These are phyloP conservation scores for Diuraphis noxia DNA, from an alignment of 1,140 invertebrate genomes.

Conservation along the genomic window DNA sequence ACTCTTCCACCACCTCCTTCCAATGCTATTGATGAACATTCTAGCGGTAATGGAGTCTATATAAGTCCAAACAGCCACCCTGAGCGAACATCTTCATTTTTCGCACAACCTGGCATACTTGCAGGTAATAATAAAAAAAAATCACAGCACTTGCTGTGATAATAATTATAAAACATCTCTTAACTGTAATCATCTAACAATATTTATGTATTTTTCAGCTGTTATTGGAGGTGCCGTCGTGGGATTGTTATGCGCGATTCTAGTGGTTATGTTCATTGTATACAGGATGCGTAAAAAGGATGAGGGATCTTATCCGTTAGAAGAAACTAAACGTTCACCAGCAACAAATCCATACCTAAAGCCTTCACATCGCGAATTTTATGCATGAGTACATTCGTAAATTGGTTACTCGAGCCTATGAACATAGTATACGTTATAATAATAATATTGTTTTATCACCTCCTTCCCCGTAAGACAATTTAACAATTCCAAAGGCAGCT, in stretches of 20 bases:
- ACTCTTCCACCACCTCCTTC: conserved; percentile 27
- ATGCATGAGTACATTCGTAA: conserved; percentile 72
- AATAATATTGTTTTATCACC: conserved; percentile 38
- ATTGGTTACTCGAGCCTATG: conserved; percentile 24
- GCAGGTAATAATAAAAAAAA: conserved; percentile 70
- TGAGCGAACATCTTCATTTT: conserved; percentile 84
- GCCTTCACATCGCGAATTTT: conserved; percentile 90
- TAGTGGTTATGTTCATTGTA: conserved; percentile 99
- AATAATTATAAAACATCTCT: background rate
- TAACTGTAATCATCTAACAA: background rate
- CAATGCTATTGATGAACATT: conserved; percentile 40
- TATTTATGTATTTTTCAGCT: conserved; percentile 69
- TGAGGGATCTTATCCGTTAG: conserved; percentile 96
- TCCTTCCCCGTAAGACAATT: background rate
- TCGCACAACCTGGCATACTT: conserved; percentile 90
- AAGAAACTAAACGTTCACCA: conserved; percentile 92
- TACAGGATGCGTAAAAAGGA: conserved; percentile 99
- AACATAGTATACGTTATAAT: conserved; percentile 51
- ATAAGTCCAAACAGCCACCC: conserved; percentile 45
- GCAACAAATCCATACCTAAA: conserved; percentile 88
- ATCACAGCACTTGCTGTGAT: background rate
- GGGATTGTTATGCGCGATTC: conserved; percentile 92
- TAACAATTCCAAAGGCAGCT: conserved; percentile 1
- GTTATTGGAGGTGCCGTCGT: conserved; percentile 98
- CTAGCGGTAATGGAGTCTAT: conserved; percentile 41